Conservation (phyloP, 2,888 invertebrate genomes). For the Coleophora deauratella region DNA sequence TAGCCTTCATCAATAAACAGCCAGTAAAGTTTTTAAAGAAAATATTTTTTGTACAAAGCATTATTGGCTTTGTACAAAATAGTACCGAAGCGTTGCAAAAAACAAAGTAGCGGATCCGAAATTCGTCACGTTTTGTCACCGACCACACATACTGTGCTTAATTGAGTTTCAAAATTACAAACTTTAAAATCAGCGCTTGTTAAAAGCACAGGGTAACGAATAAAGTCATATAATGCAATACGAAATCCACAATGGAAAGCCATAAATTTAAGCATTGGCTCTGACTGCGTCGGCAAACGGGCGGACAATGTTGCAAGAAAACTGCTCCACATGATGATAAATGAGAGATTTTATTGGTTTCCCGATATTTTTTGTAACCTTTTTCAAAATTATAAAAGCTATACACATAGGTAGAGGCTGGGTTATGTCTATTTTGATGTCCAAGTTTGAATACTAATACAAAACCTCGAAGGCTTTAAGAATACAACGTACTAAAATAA, state of each 20-base stretch:
- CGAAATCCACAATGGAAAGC: conserved; percentile 37
- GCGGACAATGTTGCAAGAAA: conserved; percentile 38
- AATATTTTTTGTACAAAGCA: too few species aligned
- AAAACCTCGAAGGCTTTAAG: too few species aligned
- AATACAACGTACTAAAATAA: too few species aligned
- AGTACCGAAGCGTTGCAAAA: too few species aligned
- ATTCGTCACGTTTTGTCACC: conserved; percentile 14
- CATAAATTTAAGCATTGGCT: conserved; percentile 60
- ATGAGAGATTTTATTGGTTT: not conserved
- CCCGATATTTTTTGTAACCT: too few species aligned
- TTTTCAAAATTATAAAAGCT: not conserved
- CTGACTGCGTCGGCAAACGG: conserved; percentile 23
- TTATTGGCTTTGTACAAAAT: too few species aligned
- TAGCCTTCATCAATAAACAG: too few species aligned
- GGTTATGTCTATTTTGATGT: too few species aligned
- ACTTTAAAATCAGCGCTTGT: conserved; percentile 22
- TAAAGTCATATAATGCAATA: conserved; percentile 52
- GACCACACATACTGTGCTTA: conserved; percentile 27
- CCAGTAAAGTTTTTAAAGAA: too few species aligned
- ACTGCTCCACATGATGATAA: conserved; percentile 24
- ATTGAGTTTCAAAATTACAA: not conserved
- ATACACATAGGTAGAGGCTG: conserved; percentile 18
- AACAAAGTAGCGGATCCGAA: too few species aligned
- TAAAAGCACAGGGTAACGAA: conserved; percentile 30
- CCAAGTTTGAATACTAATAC: too few species aligned